Conservation (phyloP, 2,113 vertebrate species). For the Oncorhynchus masou region DNA sequence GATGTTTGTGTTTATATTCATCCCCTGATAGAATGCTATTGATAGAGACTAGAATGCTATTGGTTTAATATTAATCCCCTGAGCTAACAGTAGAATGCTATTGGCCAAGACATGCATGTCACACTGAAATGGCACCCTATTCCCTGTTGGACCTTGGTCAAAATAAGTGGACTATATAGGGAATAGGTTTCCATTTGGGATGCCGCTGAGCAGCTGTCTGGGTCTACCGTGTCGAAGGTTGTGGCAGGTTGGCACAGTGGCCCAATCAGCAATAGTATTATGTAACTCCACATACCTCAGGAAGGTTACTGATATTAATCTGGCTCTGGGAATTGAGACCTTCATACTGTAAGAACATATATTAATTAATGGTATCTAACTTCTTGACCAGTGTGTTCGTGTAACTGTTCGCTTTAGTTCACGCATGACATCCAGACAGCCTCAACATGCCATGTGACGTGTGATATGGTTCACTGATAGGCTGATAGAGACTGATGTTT, state of each 20-base stretch:
- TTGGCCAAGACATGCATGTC: background rate
- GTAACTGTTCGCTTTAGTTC: background rate
- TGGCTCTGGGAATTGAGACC: background rate
- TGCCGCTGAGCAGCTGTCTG: too few relatives aligned
- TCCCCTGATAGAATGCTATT: too few relatives aligned
- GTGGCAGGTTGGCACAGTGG: too few relatives aligned
- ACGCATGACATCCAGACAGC: too few relatives aligned
- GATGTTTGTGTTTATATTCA: too few relatives aligned
- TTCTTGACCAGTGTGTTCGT: background rate
- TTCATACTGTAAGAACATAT: background rate
- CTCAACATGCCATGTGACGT: too few relatives aligned
- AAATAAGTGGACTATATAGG: too few relatives aligned
- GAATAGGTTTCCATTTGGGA: too few relatives aligned
- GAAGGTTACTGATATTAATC: conserved; percentile 4
- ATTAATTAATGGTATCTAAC: background rate
- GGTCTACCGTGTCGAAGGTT: background rate
- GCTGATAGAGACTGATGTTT: background rate
- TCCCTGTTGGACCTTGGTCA: too few relatives aligned
- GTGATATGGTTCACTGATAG: too few relatives aligned
- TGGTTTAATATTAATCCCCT: background rate
- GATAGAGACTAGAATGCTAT: too few relatives aligned
- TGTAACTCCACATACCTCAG: background rate
- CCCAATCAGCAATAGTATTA: background rate
- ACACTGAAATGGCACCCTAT: background rate
- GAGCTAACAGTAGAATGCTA: too few relatives aligned